These are phyloP conservation scores for Valencia hispanica DNA, from an alignment of 2,797 vertebrate genomes.

Conservation along the genomic window DNA sequence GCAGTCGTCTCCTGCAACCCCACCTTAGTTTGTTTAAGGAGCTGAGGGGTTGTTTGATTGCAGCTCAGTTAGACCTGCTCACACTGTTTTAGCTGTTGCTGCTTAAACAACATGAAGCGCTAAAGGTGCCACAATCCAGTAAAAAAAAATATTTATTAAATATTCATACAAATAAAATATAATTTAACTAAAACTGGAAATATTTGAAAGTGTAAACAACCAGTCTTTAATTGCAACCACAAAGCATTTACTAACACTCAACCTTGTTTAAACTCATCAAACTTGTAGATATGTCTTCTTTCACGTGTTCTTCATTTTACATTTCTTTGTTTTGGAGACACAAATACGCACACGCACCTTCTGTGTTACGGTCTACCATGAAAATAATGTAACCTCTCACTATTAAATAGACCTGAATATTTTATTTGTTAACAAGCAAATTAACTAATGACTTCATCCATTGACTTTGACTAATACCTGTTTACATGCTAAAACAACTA, in stretches of 20 bases:
- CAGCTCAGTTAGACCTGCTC: slow-evolving; percentile 67
- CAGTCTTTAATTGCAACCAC: neutral
- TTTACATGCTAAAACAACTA: neutral
- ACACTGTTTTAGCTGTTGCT: slow-evolving; percentile 33
- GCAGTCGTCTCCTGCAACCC: slow-evolving; percentile 51
- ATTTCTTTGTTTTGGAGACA: neutral
- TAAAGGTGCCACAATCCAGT: neutral
- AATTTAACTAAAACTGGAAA: neutral
- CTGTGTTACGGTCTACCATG: neutral
- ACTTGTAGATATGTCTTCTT: neutral
- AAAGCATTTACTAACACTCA: neutral
- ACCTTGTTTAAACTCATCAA: neutral
- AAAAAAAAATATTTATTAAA: too few species aligned
- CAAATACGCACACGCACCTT: neutral
- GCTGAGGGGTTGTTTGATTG: slow-evolving; percentile 71
- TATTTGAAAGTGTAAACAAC: too few species aligned
- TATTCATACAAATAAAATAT: neutral
- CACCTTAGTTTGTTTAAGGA: slow-evolving; percentile 76
- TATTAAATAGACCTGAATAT: neutral
- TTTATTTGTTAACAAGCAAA: neutral
- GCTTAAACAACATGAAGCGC: slow-evolving; percentile 10
- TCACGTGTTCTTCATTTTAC: neutral
- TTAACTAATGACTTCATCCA: neutral
- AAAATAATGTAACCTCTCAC: neutral
- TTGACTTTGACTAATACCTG: neutral